Evolutionary conservation across 2,888 invertebrate species (phyloP).

Genomic region (Aricia artaxerxes): DNA sequence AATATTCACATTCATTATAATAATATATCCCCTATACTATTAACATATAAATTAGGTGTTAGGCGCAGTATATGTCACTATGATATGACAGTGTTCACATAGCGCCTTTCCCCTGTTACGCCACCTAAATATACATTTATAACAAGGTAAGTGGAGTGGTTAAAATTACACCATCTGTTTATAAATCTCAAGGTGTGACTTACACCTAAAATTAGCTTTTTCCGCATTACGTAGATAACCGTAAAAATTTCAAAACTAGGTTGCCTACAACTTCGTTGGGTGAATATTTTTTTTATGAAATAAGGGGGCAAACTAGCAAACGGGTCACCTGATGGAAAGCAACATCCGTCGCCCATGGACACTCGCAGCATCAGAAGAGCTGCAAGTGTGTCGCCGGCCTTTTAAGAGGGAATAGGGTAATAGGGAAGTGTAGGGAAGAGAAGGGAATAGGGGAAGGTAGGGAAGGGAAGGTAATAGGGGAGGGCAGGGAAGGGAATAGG

Average conservation of each 20-base stretch:
- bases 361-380: too few relatives aligned
- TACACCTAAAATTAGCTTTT: conserved; percentile 39
- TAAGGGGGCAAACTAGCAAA: too few relatives aligned
- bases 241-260: not conserved
- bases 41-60: conserved; percentile 15
- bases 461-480: too few relatives aligned
- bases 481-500: too few relatives aligned
- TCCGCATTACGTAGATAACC: conserved; percentile 16
- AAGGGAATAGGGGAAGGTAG: too few relatives aligned
- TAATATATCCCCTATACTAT: not conserved
- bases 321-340: too few relatives aligned
- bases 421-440: too few relatives aligned
- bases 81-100: conserved; percentile 36
- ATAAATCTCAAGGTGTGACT: conserved; percentile 44
- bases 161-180: conserved; percentile 43
- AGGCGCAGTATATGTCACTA: conserved; percentile 33
- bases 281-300: too few relatives aligned
- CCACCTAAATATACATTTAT: conserved; percentile 43
- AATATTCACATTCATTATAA: not conserved
- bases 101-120: conserved; percentile 39
- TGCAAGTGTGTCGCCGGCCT: too few relatives aligned
- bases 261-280: not conserved
- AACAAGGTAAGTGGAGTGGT: conserved; percentile 44
- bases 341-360: too few relatives aligned
- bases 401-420: too few relatives aligned